These are phyloP conservation scores for Agapornis roseicollis DNA, from an alignment of 2,113 vertebrate genomes.

Conservation along the genomic window DNA sequence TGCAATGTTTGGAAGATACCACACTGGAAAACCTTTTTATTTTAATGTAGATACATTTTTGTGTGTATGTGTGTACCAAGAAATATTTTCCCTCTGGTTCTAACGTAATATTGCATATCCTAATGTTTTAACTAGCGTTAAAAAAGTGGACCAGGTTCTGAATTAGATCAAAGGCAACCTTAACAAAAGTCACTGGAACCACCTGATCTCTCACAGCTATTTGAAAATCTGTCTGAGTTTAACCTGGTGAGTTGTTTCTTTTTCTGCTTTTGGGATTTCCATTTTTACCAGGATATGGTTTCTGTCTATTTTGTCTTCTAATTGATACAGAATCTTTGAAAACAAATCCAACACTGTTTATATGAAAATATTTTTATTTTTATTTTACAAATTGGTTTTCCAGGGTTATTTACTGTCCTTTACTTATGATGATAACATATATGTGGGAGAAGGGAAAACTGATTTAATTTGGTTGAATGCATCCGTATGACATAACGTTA, in stretches of 20 bases:
- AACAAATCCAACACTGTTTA: background rate
- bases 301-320: background rate
- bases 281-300: background rate
- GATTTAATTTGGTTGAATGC: background rate
- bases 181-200: background rate
- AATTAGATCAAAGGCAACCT: background rate
- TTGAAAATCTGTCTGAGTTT: background rate
- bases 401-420: background rate
- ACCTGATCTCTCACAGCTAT: background rate
- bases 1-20: background rate
- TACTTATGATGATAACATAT: background rate
- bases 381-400: background rate
- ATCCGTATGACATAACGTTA: background rate
- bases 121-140: background rate
- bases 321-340: background rate
- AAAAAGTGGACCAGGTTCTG: background rate
- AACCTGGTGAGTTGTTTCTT: background rate
- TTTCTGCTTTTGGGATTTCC: background rate
- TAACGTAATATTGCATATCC: background rate
- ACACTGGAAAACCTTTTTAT: background rate
- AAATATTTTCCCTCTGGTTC: background rate
- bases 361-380: background rate
- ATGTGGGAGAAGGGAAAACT: background rate
- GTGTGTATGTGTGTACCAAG: background rate
- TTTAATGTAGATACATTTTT: background rate